Base-by-base conservation (phyloP, 2,888 invertebrate genomes). In the Limnephilus rhombicus region DNA sequence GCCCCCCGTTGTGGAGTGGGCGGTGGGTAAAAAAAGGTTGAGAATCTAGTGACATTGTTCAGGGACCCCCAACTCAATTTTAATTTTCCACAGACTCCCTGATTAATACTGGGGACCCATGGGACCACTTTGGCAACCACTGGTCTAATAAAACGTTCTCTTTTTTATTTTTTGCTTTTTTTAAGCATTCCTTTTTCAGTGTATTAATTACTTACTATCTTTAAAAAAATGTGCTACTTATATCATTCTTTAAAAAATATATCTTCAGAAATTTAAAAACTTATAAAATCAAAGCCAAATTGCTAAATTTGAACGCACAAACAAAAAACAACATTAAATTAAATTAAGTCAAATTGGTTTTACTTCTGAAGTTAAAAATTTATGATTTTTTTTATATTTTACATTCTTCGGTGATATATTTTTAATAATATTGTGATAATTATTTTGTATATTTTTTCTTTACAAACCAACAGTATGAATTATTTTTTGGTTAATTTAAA, bases 381-480 rank as follows among this genome's bases (percentile, higher is more conserved):
- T 31, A 31, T 31, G 18, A 18, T 83, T 5, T 83, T 83, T 34
- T 83, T 37, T 37, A 34, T 37, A 1, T 83, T 83, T 83, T n/a
- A 37, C 12, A 83, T 24, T 83, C 37, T 83, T 34, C 37, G 34
- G 83, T 83, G 83, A 83, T 83, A 83, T 37, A 37, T 83, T 83
- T 83, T 31, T 37, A 34, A 83, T 83, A 34, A 34, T 83, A 18
- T 34, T 83, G 34, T 34, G 34, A 37, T 83, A 34, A n/a, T 83
- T 83, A 31, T 83, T 83, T 18, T 83, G 18, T 83, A 12, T 83
- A 31, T 83, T 34, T 83, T 83, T 83, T 34, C 34, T 41, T 83
- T 34, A 83, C 83, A 37, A 83, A 37, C 9, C 37, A 68, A 68
- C 68, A 68, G 68, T 68, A 68, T 68, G 24, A 68, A 68, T 68